Conservation (phyloP, 30 jellyfish, hydroid and myxozoan species). For the Cassiopea xamachana region DNA sequence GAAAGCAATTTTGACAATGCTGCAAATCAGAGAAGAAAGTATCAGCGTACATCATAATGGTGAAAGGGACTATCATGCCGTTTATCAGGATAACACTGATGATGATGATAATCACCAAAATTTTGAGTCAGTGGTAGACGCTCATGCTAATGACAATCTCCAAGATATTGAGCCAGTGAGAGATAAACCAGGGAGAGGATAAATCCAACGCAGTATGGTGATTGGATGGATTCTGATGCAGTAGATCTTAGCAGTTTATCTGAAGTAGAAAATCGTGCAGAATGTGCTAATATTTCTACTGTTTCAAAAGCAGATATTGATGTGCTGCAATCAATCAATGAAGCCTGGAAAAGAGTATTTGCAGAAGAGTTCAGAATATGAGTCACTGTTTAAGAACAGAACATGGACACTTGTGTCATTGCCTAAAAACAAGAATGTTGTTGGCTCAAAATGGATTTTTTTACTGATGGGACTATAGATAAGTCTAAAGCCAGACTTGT, state of each 20-base stretch:
- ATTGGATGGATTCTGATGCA: slow-evolving; percentile 38
- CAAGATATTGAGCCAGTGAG: slow-evolving; percentile 57
- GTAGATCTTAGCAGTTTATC: slow-evolving; percentile 22
- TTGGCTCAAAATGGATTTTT: slow-evolving; percentile 63
- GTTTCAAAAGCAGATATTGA: slow-evolving; percentile 39
- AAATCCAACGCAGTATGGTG: slow-evolving; percentile 43
- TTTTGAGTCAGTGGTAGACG: slow-evolving; percentile 1
- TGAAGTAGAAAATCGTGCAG: slow-evolving; percentile 48
- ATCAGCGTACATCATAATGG: neutral
- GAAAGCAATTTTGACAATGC: slow-evolving; percentile 39
- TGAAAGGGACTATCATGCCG: slow-evolving; percentile 46
- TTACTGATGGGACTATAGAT: slow-evolving; percentile 50
- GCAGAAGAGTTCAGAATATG: slow-evolving; percentile 57
- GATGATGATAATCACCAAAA: no score
- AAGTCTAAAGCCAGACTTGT: slow-evolving; percentile 66
- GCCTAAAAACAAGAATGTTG: slow-evolving; percentile 39
- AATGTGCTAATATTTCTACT: slow-evolving; percentile 36
- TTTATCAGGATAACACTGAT: slow-evolving; percentile 10
- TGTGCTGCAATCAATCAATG: slow-evolving; percentile 47
- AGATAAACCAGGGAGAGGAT: slow-evolving; percentile 43
- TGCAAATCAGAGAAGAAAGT: slow-evolving; percentile 22
- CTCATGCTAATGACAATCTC: slow-evolving; percentile 26
- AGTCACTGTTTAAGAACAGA: slow-evolving; percentile 52
- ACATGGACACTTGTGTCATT: slow-evolving; percentile 58
- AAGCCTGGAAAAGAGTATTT: slow-evolving; percentile 45